A percentile compares a stretch with the other conserved stretches of the same genome.
These are phyloP conservation scores for Coendou prehensilis DNA, from an alignment of 2,797 vertebrate genomes.

Conservation along the genomic window DNA sequence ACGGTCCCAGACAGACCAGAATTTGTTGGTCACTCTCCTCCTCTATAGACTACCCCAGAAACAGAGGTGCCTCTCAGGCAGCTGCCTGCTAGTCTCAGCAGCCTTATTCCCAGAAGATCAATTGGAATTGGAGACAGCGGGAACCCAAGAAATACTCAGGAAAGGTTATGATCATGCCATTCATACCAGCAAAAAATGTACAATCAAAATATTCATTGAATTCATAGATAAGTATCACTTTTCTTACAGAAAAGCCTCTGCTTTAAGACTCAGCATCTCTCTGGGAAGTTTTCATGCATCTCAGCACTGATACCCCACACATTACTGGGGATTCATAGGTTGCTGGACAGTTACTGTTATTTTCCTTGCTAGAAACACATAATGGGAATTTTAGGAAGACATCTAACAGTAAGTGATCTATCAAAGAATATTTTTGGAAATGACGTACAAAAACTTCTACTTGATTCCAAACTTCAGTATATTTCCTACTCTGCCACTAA, in stretches of 20 bases:
- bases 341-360: not conserved
- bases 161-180: not conserved
- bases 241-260: not conserved
- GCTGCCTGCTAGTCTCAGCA: not conserved
- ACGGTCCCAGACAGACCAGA: not conserved
- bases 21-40: not conserved
- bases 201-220: not conserved
- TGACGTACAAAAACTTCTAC: not conserved
- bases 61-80: too few species aligned
- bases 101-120: not conserved
- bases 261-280: not conserved
- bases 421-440: not conserved
- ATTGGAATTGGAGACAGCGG: not conserved
- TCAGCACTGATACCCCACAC: not conserved
- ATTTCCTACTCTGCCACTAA: not conserved
- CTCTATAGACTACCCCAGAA: not conserved
- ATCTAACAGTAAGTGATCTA: not conserved
- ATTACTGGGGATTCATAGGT: not conserved
- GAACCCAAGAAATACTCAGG: not conserved
- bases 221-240: not conserved
- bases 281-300: not conserved
- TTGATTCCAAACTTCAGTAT: not conserved
- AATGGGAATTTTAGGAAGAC: not conserved
- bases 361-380: not conserved
- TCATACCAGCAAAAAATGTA: not conserved